A percentile compares a stretch with the other conserved stretches of the same genome.
These are phyloP conservation scores for Matsumurasca onukii DNA, from an alignment of 1,140 invertebrate species.

Conservation along the genomic window DNA sequence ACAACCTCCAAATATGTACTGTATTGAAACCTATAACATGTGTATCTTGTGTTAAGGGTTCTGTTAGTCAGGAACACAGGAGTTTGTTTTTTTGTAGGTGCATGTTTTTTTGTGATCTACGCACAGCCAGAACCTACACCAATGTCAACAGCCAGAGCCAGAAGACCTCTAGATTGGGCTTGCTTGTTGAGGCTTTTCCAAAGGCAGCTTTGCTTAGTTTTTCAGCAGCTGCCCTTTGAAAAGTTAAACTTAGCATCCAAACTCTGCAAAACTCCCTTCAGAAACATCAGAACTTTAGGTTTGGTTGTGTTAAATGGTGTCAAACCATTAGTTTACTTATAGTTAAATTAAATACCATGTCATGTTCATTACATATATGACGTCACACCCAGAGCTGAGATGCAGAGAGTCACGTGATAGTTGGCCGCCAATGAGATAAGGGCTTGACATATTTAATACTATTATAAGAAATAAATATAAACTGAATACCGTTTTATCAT, in stretches of 20 bases:
- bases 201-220: background rate
- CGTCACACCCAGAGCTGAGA: background rate
- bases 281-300: background rate
- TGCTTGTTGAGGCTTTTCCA: background rate
- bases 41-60: too few relatives aligned
- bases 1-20: too few relatives aligned
- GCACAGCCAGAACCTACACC: too few relatives aligned
- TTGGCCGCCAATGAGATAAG: background rate
- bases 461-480: too few relatives aligned
- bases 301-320: background rate
- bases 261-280: background rate
- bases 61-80: too few relatives aligned
- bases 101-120: too few relatives aligned
- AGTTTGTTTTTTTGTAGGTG: too few relatives aligned
- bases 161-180: too few relatives aligned
- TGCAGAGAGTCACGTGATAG: background rate
- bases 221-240: background rate
- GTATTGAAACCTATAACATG: too few relatives aligned
- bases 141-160: too few relatives aligned
- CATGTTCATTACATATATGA: background rate
- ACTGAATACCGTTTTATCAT: too few relatives aligned
- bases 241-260: background rate
- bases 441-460: too few relatives aligned
- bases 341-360: background rate
- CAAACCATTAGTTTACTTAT: background rate